Evolutionary conservation across 1,140 invertebrate genomes (phyloP), one percentile per base, ranked within the genome.

Genomic region (Drosophila burlai): DNA sequence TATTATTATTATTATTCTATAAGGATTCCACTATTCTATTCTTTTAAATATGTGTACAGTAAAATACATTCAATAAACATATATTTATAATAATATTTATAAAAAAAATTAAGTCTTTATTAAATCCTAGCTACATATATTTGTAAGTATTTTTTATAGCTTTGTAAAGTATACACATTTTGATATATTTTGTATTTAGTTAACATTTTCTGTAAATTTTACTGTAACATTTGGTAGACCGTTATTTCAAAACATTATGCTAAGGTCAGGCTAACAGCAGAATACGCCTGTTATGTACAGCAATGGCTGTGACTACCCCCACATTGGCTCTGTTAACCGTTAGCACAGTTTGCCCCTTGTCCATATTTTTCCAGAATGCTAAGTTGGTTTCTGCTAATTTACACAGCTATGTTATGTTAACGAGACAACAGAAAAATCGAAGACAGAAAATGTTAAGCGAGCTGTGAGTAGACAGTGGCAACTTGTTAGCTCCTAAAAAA

Each of bases 271-370:
- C 4, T 50, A 50, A 71, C 66, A 72, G 45, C 15, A 26, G 8
- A 15, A n/a, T 3, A 2, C 1, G 7, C 29, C 13, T 60, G 61
- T 34, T 29, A n/a, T 1, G 2, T 26, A 21, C 42, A 57, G 36
- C 18, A 0, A 46, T 38, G 8, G 24, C 65, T 69, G 60, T 63
- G 34, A 73, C 43, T n/a, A 34, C 9, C n/a, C 50, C 73, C 59
- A 24, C 16, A 7, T 21, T 42, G 4, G 0, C 6, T 46, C 52
- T 77, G 68, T 83, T 87, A 87, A 89, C 84, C 83, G 83, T 77
- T 87, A 87, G 83, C 43, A 87, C 61, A 87, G 84, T 81, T 72
- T 60, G 8, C 42, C 40, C 40, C 40, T 38, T 40, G n/a, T 9
- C 16, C 36, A 40, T 29, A 4, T 15, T 3, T 40, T 52, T 16